Base-by-base conservation (phyloP, 2,888 invertebrate species). In the Syrista parreyssii region DNA sequence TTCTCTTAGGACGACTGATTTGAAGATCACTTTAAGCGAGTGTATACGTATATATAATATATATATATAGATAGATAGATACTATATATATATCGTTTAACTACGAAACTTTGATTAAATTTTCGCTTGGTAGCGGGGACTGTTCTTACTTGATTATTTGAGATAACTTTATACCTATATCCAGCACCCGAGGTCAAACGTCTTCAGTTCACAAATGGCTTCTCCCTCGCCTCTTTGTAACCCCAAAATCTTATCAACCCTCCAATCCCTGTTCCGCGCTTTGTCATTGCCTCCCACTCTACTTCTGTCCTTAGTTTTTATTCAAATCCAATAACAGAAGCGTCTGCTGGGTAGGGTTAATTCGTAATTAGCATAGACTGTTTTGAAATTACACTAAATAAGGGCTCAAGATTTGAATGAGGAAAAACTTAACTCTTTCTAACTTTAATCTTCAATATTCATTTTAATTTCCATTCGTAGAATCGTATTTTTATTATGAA, bases 41-140 rank as follows among this genome's bases (percentile, higher is more conserved):
- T 36, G n/a, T 30, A 71, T 71, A 31, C 2, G 3, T 15, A 1
- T 69, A 23, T 31, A 69, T 69, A 69, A 30, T 69, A 69, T 31
- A 31, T 69, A 31, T 12, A 11, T 15, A 15, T 30, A 71, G 15
- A 71, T 71, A 71, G 11, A 34, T 71, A 71, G 15, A 33, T 71
- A 32, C n/a, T 9, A 31, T 71, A 74, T 69, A 78, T 78, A 76
- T 73, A 75, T 76, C 75, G 76, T 76, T 76, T 78, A 75, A 76
- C 72, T 82, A 82, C 81, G 80, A 84, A 84, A 84, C 82, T 84
- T 84, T 84, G 83, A 84, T 84, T 84, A 84, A 84, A 84, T 84
- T 83, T 81, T 82, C 81, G 75, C 78, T 78, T 78, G 80, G 74
- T 80, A 80, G 80, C 79, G 81, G 80, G 82, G 82, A 82, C 83